phyloP scores from a whole-genome alignment of 2,113 vertebrate genomes.

The rabbit (Oryctolagus cuniculus) region DNA sequence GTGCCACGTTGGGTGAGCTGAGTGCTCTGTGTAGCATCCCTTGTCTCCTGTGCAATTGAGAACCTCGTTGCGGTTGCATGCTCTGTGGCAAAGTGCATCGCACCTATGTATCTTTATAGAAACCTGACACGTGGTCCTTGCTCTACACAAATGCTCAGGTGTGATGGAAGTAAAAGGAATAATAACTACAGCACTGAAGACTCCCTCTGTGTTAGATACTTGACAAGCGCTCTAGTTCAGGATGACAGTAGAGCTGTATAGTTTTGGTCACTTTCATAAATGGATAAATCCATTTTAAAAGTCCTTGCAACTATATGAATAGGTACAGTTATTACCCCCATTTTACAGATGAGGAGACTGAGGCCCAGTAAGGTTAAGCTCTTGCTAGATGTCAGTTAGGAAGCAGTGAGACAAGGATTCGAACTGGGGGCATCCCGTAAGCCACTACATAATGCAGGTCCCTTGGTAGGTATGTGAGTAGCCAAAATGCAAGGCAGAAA shows the following conservation, averaged over 20 bases:
- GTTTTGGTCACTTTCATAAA: background rate
- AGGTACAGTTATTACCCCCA: background rate
- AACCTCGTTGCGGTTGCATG: background rate
- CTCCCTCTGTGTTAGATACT: background rate
- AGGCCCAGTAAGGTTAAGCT: background rate
- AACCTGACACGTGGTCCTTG: background rate
- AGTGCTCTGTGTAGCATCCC: background rate
- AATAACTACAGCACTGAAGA: background rate
- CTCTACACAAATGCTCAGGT: background rate
- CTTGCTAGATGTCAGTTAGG: background rate
- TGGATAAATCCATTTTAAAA: conserved; percentile 17
- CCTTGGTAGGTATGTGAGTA: background rate
- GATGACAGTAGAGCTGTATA: background rate
- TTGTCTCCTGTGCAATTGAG: background rate
- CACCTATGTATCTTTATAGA: background rate
- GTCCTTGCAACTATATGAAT: background rate
- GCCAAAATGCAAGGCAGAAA: conserved; percentile 29
- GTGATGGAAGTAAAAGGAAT: background rate
- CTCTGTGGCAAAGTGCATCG: background rate
- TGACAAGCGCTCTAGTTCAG: too few species aligned
- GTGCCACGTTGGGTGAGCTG: background rate
- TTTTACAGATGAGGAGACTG: conserved; percentile 12
- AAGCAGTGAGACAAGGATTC: background rate
- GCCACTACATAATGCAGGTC: background rate
- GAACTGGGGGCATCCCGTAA: background rate